A percentile compares a stretch with the other conserved stretches of the same genome.
These are phyloP conservation scores for Selene dorsalis DNA, from an alignment of 2,797 vertebrate genomes.

Conservation along the genomic window DNA sequence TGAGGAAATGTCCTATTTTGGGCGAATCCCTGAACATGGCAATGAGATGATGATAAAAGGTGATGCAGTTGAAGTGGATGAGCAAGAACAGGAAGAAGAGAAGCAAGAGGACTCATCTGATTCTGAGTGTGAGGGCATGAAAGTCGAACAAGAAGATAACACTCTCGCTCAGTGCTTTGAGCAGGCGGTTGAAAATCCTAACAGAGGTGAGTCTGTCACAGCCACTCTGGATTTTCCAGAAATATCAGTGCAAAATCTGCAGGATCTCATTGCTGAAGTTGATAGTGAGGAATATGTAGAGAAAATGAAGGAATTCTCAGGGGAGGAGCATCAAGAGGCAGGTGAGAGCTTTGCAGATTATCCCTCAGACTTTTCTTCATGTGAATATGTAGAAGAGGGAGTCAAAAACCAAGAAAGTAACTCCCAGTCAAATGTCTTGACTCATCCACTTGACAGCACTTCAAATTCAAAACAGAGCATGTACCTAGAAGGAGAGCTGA, in stretches of 20 bases:
- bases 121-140: slow-evolving; percentile 44
- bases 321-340: slow-evolving; percentile 81
- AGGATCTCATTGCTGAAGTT: slow-evolving; percentile 54
- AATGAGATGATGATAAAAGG: slow-evolving; percentile 40
- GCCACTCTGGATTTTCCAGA: slow-evolving; percentile 48
- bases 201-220: slow-evolving; percentile 2
- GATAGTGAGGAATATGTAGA: slow-evolving; percentile 35
- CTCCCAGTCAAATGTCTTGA: neutral
- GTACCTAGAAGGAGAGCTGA: slow-evolving; percentile 10
- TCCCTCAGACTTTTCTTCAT: slow-evolving; percentile 80
- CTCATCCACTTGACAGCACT: slow-evolving; percentile 1
- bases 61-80: slow-evolving; percentile 44
- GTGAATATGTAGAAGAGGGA: slow-evolving; percentile 67
- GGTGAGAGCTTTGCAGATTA: slow-evolving; percentile 84
- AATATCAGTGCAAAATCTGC: slow-evolving; percentile 52
- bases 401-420: slow-evolving; percentile 23
- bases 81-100: slow-evolving; percentile 32
- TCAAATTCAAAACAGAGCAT: slow-evolving; percentile 2
- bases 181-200: slow-evolving; percentile 37
- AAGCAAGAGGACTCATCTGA: slow-evolving; percentile 31
- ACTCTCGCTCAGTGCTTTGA: neutral
- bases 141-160: slow-evolving; percentile 32
- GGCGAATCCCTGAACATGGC: slow-evolving; percentile 50
- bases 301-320: slow-evolving; percentile 82
- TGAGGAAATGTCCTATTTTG: slow-evolving; percentile 65